These are phyloP conservation scores for Phycodurus eques DNA, from an alignment of 2,113 vertebrate genomes.

Conservation along the genomic window DNA sequence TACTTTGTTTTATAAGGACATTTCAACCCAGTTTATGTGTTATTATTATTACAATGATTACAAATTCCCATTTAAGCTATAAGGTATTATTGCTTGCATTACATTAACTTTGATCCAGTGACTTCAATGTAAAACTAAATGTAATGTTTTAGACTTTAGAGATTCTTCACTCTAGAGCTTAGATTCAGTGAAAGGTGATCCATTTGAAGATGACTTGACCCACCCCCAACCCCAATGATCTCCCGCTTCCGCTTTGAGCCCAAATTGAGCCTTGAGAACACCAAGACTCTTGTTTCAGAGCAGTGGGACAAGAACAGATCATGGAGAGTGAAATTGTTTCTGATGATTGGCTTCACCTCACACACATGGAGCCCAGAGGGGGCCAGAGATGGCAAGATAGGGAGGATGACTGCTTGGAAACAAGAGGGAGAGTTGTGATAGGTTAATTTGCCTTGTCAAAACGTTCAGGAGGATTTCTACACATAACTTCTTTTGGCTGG, in stretches of 20 bases:
- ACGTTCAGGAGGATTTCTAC: background rate
- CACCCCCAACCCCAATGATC: too few species aligned
- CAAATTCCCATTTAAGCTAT: too few species aligned
- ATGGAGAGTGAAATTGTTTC: too few species aligned
- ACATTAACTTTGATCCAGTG: constrained; percentile 58
- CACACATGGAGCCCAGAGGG: constrained; percentile 3
- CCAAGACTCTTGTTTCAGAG: background rate
- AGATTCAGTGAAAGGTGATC: constrained; percentile 60
- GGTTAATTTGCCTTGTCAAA: background rate
- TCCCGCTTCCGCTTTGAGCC: too few species aligned
- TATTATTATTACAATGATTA: constrained; percentile 16
- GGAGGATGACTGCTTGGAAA: constrained; percentile 13
- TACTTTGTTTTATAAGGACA: constrained; percentile 36
- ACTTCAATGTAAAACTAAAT: constrained; percentile 33
- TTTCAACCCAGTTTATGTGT: constrained; percentile 41
- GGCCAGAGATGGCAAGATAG: constrained; percentile 28
- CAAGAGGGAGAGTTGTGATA: background rate
- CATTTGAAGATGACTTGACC: constrained; percentile 10
- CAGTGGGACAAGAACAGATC: too few species aligned
- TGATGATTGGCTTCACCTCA: constrained; percentile 13
- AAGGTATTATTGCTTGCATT: constrained; percentile 28
- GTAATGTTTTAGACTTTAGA: constrained; percentile 42
- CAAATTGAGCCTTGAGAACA: background rate
- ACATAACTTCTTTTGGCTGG: background rate
- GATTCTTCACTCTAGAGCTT: constrained; percentile 51